Evolutionary conservation across 2,888 invertebrate species (phyloP).

Genomic region (Papilio demoleus): DNA sequence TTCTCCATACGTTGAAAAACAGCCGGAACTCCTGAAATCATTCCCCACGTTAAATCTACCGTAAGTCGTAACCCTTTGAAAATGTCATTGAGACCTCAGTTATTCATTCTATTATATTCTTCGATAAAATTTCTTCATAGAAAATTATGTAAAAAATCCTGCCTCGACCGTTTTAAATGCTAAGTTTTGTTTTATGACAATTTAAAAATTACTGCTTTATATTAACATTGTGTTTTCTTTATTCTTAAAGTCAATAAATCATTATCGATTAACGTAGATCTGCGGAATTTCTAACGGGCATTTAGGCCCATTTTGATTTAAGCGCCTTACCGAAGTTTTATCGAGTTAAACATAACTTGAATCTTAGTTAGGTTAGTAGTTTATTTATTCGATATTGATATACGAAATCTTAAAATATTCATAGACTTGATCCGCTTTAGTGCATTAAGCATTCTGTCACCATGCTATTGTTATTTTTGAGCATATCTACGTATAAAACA

Average conservation of each 20-base stretch:
- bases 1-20: slow-evolving; percentile 71
- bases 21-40: slow-evolving; percentile 61
- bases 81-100: slow-evolving; percentile 46
- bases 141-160: neutral
- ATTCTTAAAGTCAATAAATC: neutral
- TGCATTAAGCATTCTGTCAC: too few species aligned
- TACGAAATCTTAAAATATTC: too few species aligned
- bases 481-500: too few species aligned
- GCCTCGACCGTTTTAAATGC: neutral
- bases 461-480: too few species aligned
- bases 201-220: neutral
- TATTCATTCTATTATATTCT: slow-evolving; percentile 33
- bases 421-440: too few species aligned
- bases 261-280: neutral
- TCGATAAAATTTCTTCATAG: neutral
- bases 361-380: too few species aligned
- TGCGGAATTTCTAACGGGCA: neutral
- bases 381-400: too few species aligned
- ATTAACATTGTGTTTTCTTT: neutral
- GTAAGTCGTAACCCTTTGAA: slow-evolving; percentile 48
- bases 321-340: neutral
- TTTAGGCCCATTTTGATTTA: neutral
- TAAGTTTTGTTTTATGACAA: neutral
- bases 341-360: neutral
- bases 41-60: slow-evolving; percentile 57